Percentiles rank a stretch among this genome's conserved stretches.
phyloP scores from a whole-genome alignment of 2,888 invertebrate genomes.

The Hypselothyrea guttata region DNA sequence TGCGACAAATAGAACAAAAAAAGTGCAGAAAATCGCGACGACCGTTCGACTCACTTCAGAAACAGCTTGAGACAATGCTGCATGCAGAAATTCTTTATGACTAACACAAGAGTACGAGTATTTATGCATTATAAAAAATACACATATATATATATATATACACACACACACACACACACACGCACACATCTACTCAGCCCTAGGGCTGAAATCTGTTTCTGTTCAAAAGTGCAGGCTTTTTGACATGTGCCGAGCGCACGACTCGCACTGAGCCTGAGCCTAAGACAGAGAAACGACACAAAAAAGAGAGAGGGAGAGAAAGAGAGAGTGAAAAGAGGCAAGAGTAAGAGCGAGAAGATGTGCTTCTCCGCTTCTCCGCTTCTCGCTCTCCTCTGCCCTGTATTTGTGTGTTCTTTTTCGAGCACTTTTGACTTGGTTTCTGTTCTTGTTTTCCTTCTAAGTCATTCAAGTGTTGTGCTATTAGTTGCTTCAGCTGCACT shows the following conservation, averaged over 20 bases:
- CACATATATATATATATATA: slow-evolving; percentile 21
- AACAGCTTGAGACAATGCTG: slow-evolving; percentile 77
- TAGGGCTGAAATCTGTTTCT: slow-evolving; percentile 50
- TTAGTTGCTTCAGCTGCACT: too few species aligned
- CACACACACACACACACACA: slow-evolving; percentile 5
- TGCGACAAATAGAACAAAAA: slow-evolving; percentile 44
- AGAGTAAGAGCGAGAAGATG: slow-evolving; percentile 26
- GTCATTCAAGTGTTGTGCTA: too few species aligned
- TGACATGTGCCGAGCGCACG: slow-evolving; percentile 74
- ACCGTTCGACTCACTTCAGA: slow-evolving; percentile 70
- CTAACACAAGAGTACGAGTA: slow-evolving; percentile 43
- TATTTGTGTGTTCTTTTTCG: slow-evolving; percentile 15
- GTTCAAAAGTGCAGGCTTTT: slow-evolving; percentile 61
- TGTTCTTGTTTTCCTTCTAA: too few species aligned
- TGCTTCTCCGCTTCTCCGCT: too few species aligned
- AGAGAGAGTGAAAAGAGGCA: slow-evolving; percentile 3
- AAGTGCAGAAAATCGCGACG: slow-evolving; percentile 37
- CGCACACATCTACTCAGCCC: slow-evolving; percentile 11
- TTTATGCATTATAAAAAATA: slow-evolving; percentile 55
- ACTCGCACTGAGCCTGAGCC: slow-evolving; percentile 28
- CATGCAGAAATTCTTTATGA: slow-evolving; percentile 62
- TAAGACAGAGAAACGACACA: neutral
- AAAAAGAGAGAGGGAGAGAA: neutral
- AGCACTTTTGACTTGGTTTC: too few species aligned
- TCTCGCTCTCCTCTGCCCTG: too few species aligned